Evolutionary conservation across 2,888 invertebrate genomes (phyloP).

Genomic region (Crematogaster levior): DNA sequence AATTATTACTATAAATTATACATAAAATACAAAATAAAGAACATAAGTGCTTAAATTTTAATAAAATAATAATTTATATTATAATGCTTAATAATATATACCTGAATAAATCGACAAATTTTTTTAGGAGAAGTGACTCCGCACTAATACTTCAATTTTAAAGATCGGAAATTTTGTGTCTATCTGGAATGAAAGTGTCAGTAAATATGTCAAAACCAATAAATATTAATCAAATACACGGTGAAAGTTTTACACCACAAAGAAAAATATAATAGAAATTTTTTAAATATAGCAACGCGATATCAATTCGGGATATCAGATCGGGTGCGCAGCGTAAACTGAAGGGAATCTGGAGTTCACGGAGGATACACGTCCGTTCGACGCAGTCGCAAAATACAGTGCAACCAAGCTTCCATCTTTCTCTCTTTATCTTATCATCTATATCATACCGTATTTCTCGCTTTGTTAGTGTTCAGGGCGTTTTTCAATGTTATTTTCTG

Average conservation of each 20-base stretch:
- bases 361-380: constrained; percentile 67
- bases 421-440: constrained; percentile 19
- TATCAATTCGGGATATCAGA: constrained; percentile 72
- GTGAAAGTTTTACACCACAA: not conserved
- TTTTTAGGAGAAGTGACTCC: not conserved
- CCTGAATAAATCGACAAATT: not conserved
- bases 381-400: constrained; percentile 77
- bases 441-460: not conserved
- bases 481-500: not conserved
- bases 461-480: not conserved
- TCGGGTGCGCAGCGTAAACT: constrained; percentile 80
- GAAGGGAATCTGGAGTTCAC: constrained; percentile 75
- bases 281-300: constrained; percentile 21
- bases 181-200: not conserved
- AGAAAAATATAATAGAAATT: not conserved
- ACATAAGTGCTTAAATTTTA: not conserved
- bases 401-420: constrained; percentile 57
- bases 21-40: not conserved
- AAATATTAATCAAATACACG: constrained; percentile 10
- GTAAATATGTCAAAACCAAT: constrained; percentile 5
- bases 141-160: not conserved
- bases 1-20: not conserved
- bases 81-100: constrained; percentile 1
- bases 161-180: not conserved
- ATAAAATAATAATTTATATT: not conserved